Percentiles rank a stretch among this genome's conserved stretches.
Conservation (phyloP, 2,797 vertebrate genomes). For the Antrozous pallidus region DNA sequence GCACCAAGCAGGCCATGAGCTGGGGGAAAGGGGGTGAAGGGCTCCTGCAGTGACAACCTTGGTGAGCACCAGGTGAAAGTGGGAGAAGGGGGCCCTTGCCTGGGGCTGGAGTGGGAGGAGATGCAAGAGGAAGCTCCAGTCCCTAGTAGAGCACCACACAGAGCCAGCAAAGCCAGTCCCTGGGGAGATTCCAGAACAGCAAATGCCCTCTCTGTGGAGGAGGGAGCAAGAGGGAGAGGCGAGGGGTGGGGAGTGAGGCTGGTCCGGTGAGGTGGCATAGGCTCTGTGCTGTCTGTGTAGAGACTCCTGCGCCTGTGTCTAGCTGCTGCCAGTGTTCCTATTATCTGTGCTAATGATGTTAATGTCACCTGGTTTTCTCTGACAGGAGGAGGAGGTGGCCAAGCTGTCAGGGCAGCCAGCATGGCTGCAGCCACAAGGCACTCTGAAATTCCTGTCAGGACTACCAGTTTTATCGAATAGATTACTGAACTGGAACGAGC, state of each 20-base stretch:
- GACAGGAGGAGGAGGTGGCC: background rate
- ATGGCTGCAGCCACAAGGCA: background rate
- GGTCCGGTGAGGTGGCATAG: too few species aligned
- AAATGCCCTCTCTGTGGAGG: fast-evolving
- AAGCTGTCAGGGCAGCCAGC: background rate
- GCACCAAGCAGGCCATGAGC: fast-evolving
- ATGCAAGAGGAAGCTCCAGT: too few species aligned
- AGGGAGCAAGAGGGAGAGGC: background rate
- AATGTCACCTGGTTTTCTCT: background rate
- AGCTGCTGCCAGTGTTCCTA: background rate
- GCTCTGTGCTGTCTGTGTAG: too few species aligned
- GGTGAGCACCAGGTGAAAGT: background rate
- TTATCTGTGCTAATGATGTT: background rate
- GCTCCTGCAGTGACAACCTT: background rate
- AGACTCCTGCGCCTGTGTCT: fast-evolving
- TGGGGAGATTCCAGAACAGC: background rate
- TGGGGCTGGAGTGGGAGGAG: fast-evolving
- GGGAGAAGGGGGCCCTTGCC: fast-evolving
- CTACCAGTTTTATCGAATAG: conserved; percentile 40
- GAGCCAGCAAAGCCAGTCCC: background rate
- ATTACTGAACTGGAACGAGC: conserved; percentile 53
- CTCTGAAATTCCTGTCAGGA: conserved; percentile 3
- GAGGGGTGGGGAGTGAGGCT: background rate
- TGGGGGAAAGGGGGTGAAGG: background rate
- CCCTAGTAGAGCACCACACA: background rate